A percentile compares a stretch with the other conserved stretches of the same genome.
Evolutionary conservation across 1,140 invertebrate genomes (phyloP).

Genomic region (Drosophila auraria): DNA sequence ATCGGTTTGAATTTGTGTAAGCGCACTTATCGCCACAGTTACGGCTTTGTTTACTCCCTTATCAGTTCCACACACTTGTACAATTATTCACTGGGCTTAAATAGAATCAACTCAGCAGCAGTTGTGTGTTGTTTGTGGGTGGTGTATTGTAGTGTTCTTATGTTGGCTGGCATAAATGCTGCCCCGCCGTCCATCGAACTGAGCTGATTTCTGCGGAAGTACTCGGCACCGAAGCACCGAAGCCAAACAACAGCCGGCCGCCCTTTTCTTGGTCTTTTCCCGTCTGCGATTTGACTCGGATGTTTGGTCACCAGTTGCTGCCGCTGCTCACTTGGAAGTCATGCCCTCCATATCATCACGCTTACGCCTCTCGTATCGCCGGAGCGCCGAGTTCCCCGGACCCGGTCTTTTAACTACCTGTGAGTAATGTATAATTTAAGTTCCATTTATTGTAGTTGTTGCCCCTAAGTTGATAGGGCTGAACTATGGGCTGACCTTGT

Average conservation of each 20-base stretch:
- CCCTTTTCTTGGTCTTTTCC: conserved; percentile 28
- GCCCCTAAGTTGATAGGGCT: background rate
- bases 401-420: conserved; percentile 29
- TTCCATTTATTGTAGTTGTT: background rate
- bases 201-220: conserved; percentile 32
- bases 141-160: conserved; percentile 9
- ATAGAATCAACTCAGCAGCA: conserved; percentile 18
- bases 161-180: conserved; percentile 34
- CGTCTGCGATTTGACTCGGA: conserved; percentile 19
- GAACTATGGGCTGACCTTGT: background rate
- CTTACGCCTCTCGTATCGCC: conserved; percentile 17
- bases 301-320: conserved; percentile 47
- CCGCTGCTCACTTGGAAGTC: conserved; percentile 31
- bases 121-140: conserved; percentile 4
- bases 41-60: conserved; percentile 35
- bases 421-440: conserved; percentile 23
- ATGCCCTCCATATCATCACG: conserved; percentile 37
- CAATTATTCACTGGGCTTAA: conserved; percentile 31
- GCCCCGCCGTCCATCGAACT: background rate
- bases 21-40: conserved; percentile 14
- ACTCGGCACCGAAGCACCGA: conserved; percentile 21
- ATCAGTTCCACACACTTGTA: conserved; percentile 11
- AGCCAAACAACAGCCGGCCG: conserved; percentile 36
- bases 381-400: conserved; percentile 20
- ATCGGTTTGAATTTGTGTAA: background rate